Base-by-base conservation (phyloP, 2,888 invertebrate genomes). In the Dicyrtoma fusca region DNA sequence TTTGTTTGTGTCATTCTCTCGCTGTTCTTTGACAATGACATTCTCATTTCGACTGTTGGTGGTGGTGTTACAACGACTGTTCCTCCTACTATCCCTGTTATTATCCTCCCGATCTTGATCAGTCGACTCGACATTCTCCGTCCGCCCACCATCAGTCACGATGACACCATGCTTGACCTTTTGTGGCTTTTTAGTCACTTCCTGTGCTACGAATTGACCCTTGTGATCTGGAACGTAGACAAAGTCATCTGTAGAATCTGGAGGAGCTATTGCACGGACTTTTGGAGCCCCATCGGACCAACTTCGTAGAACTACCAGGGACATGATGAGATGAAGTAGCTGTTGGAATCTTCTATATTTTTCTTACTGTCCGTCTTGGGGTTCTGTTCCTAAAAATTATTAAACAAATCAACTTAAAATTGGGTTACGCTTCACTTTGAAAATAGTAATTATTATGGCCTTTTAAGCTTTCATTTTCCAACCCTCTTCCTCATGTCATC, bases 271-370 rank as follows among this genome's bases (percentile, higher is more conserved):
- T 5, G 73, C 76, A 44, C 73, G 64, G 8, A 78, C 72, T 70
- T 76, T 76, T 45, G 78, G 78, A 10, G 76, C 73, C 4, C 64
- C 63, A 45, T 84, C 84, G 8, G 72, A 63, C 78, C 78, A 78
- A 65, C 75, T 75, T 42, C 75, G 59, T 11, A 78, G 71, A 8
- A 78, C 75, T n/a, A 75, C 76, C 13, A 76, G 73, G 17, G 76
- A 77, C 77, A 77, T 75, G 23, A 26, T 65, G 34, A 14, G 17
- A 14, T 8, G 10, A 13, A 6, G 17, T 61, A 25, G 57, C 14
- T 26, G 14, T 59, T 17, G 13, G 26, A 13, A 57, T 17, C 25
- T 13, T 13, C 25, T 59, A 25, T 59, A 23, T 57, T n/a, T n/a
- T n/a, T n/a, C n/a, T n/a, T n/a, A 53, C 19, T 21, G 11, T 53